These are phyloP conservation scores for Hypotaenidia okinawae DNA, from an alignment of 2,797 vertebrate species.

Conservation along the genomic window DNA sequence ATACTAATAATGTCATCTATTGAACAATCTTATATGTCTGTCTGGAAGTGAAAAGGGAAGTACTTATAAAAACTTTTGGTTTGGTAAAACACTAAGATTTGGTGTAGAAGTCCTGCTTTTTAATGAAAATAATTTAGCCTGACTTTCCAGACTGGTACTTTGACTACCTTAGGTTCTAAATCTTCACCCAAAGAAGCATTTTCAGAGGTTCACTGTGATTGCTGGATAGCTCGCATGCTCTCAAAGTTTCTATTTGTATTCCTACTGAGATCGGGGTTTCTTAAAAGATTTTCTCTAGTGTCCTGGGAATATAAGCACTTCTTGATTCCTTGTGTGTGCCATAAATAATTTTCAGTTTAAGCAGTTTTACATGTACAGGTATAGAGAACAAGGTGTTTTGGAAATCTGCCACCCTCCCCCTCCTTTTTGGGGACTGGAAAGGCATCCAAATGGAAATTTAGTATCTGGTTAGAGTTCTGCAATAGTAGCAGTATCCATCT, in stretches of 20 bases:
- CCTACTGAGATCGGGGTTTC: accelerated
- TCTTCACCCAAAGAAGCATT: not conserved
- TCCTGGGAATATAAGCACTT: not conserved
- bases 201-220: not conserved
- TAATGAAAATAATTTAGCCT: not conserved
- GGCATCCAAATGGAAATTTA: not conserved
- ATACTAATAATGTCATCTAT: not conserved
- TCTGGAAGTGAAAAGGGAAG: not conserved
- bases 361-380: not conserved
- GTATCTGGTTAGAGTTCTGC: not conserved
- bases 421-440: not conserved
- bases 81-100: not conserved
- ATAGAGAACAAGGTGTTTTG: not conserved
- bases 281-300: not conserved
- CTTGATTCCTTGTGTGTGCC: not conserved
- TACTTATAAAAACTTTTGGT: not conserved
- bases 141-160: not conserved
- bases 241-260: not conserved
- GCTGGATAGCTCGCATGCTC: not conserved
- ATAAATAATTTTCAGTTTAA: not conserved
- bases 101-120: not conserved
- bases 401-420: not conserved
- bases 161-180: not conserved
- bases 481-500: not conserved
- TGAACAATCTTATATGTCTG: not conserved